Base-by-base conservation (phyloP, 2,888 invertebrate species). In the Seira ritae region DNA sequence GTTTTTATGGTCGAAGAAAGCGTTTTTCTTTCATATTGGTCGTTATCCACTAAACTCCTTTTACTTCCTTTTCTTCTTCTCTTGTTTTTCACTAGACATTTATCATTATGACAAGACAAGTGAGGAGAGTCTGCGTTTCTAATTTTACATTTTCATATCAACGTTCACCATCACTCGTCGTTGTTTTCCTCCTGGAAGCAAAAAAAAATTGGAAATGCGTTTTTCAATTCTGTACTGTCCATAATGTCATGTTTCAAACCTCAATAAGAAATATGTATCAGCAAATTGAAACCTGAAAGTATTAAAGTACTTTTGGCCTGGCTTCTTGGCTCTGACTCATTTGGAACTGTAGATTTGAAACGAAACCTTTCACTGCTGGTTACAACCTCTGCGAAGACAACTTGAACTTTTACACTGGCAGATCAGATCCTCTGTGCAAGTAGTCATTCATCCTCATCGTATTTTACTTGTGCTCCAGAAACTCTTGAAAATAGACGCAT, bases 71-170 rank as follows among this genome's bases (percentile, higher is more conserved):
- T 31, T 24, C 24, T 31, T 50, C 70, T 23, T 42, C 46, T 46
- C 20, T 70, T 70, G 20, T 70, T 19, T 62, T 77, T 77, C 62
- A 70, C 62, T 22, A 46, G 62, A 62, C 77, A 77, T 77, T 77
- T 77, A 77, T 77, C 77, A 77, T 77, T 70, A 70, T 77, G 77
- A 77, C 70, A 70, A n/a, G 77, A 60, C 37, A 66, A 72, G 72
- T 72, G 72, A 60, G 55, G 55, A 23, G 37, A 22, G 3, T 68
- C 69, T 72, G 72, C 60, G 46, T 72, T 72, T 72, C 72, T 8
- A 72, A 60, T 72, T 72, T 72, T 37, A 42, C 42, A 8, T 60
- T 46, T 70, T 20, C 67, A 50, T 20, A n/a, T 31, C 10, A 70
- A 22, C 70, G 23, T n/a, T n/a, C n/a, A n/a, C n/a, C n/a, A n/a